Evolutionary conservation across 2,888 invertebrate genomes (phyloP), one percentile per base, ranked within the genome.

Genomic region (Callosobruchus maculatus): DNA sequence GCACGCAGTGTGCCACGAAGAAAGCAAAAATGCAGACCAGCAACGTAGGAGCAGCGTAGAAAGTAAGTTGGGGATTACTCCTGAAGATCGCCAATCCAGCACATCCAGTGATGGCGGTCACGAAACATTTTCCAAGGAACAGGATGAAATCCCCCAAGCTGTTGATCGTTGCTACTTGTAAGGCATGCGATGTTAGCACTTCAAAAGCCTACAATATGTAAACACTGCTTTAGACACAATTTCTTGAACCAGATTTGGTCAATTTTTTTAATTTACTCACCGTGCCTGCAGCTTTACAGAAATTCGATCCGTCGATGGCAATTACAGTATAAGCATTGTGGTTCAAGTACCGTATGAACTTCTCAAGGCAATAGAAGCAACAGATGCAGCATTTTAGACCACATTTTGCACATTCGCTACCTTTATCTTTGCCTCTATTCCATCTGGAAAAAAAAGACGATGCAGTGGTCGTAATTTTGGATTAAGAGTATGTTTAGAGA

Each of bases 321-420:
- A 97, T 94, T 71, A 97, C 95, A 0, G 97, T 97, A 84, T 97
- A 98, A 0, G 97, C 97, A 86, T 98, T 98, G 84, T 97, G 96
- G 87, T 97, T 97, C 83, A 98, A 90, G 84, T 95, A 97, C 66
- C 95, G 92, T 78, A 98, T 93, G 84, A 97, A 97, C 85, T 94
- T 96, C 85, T 98, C 98, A 79, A 98, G 89, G 82, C 95, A 94
- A 86, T 94, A 95, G 83, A 97, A 94, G 82, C 97, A 97, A 83
- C 97, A 97, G 79, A 95, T 94, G 81, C 97, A 97, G 82, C 94
- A 92, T 83, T 93, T 93, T 18, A 93, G 88, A 69, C 93, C 90
- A 83, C 94, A 95, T 75, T 92, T 90, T 0, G 94, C 93, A 81
- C 93, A 93, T 71, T 93, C 92, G 0, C 93, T 94, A 0, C 93